A percentile compares a stretch with the other conserved stretches of the same genome.
phyloP scores from a whole-genome alignment of 1,140 invertebrate species.

The Bicyclus anynana region DNA sequence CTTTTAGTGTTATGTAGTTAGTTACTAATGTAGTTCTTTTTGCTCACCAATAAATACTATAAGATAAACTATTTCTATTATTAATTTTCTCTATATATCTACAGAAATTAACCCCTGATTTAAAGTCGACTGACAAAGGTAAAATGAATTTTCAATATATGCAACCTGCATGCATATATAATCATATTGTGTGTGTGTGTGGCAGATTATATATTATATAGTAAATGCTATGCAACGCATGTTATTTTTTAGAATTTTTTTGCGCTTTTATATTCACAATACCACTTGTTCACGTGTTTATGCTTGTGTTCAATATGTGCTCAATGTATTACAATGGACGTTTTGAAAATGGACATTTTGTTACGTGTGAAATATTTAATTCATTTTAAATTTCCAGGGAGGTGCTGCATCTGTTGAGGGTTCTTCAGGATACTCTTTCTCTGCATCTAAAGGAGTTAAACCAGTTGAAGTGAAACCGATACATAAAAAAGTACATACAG shows the following conservation, averaged over 20 bases:
- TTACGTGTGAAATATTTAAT: too few species aligned
- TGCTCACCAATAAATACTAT: constrained; percentile 4
- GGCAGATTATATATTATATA: not conserved
- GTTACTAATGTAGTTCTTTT: constrained; percentile 5
- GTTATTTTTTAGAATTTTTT: constrained; percentile 1
- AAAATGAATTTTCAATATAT: constrained; percentile 8
- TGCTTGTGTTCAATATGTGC: not conserved
- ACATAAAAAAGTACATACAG: constrained; percentile 40
- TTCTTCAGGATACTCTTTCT: constrained; percentile 41
- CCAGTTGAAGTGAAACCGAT: constrained; percentile 34
- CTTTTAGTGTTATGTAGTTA: constrained; percentile 4
- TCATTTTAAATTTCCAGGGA: constrained; percentile 33
- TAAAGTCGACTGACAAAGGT: constrained; percentile 11
- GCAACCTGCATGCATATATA: constrained; percentile 5
- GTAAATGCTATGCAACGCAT: constrained; percentile 3
- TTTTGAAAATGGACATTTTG: not conserved
- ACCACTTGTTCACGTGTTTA: constrained; percentile 2
- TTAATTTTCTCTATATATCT: constrained; percentile 7
- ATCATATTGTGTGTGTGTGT: not conserved
- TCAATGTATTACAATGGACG: not conserved
- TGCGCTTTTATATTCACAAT: constrained; percentile 1
- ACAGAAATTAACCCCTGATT: constrained; percentile 11
- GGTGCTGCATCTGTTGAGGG: constrained; percentile 40
- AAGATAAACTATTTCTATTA: not conserved
- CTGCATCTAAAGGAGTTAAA: too few species aligned